A percentile compares a stretch with the other conserved stretches of the same genome.
Evolutionary conservation across 2,113 vertebrate species (phyloP).

Genomic region (Lagopus muta): DNA sequence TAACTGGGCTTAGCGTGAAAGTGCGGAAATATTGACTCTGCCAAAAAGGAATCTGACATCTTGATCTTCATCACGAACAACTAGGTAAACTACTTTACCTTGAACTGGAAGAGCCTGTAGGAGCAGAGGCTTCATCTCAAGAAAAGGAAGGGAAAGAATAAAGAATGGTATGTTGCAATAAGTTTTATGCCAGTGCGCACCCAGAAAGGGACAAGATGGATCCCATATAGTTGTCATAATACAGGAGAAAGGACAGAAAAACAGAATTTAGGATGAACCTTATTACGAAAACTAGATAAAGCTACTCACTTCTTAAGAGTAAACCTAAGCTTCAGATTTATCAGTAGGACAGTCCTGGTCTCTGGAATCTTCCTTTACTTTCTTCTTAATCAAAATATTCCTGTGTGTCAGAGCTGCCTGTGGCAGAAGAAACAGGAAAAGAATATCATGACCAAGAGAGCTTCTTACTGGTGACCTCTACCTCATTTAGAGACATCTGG

Average conservation of each 20-base stretch:
- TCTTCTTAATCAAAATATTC: not conserved
- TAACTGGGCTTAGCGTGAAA: not conserved
- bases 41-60: not conserved
- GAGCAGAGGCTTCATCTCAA: not conserved
- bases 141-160: not conserved
- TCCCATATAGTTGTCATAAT: not conserved
- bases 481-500: not conserved
- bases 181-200: not conserved
- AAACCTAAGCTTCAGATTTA: not conserved
- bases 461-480: not conserved
- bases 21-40: not conserved
- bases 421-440: not conserved
- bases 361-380: not conserved
- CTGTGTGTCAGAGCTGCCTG: not conserved
- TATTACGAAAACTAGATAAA: not conserved
- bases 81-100: not conserved
- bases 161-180: not conserved
- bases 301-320: not conserved
- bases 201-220: not conserved
- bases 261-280: not conserved
- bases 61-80: not conserved
- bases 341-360: not conserved
- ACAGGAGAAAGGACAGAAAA: not conserved
- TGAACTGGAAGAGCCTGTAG: not conserved
- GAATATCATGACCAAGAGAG: not conserved